phyloP scores from a whole-genome alignment of 2,888 invertebrate species.

The Polydesmus complanatus region DNA sequence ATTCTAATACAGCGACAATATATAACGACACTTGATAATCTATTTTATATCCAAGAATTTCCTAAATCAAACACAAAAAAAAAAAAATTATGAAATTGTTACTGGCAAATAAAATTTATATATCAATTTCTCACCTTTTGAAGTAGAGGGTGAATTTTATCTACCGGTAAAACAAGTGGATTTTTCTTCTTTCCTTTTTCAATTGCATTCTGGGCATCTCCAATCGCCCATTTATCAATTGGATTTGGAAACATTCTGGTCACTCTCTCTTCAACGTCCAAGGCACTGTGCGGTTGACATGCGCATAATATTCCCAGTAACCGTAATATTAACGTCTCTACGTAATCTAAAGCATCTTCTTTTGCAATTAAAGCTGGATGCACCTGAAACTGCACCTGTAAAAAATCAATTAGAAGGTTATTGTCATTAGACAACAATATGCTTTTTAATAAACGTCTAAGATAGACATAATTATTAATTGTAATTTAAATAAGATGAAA shows the following conservation, averaged over 20 bases:
- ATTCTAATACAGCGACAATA: slow-evolving; percentile 85
- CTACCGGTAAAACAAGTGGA: slow-evolving; percentile 60
- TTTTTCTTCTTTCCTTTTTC: slow-evolving; percentile 52
- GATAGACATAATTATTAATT: too few relatives aligned
- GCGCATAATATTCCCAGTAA: slow-evolving; percentile 78
- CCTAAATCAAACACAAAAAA: slow-evolving; percentile 22
- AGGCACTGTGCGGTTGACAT: slow-evolving; percentile 33
- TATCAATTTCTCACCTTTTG: slow-evolving; percentile 46
- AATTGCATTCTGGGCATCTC: slow-evolving; percentile 71
- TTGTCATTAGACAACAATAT: too few relatives aligned
- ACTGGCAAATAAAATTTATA: background rate
- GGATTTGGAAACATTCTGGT: slow-evolving; percentile 87
- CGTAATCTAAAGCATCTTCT: slow-evolving; percentile 80
- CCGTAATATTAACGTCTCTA: slow-evolving; percentile 77
- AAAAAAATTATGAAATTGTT: background rate
- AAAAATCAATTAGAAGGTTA: too few relatives aligned
- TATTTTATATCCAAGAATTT: slow-evolving; percentile 34
- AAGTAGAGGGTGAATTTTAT: slow-evolving; percentile 75
- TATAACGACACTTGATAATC: slow-evolving; percentile 64
- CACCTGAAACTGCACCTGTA: slow-evolving; percentile 74
- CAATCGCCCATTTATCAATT: slow-evolving; percentile 82
- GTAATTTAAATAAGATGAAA: too few relatives aligned
- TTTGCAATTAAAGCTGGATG: slow-evolving; percentile 72
- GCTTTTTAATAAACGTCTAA: too few relatives aligned
- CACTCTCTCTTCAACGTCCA: slow-evolving; percentile 88